Evolutionary conservation across 2,113 vertebrate species (phyloP).

Genomic region (Boulengeromyrus knoepffleri): DNA sequence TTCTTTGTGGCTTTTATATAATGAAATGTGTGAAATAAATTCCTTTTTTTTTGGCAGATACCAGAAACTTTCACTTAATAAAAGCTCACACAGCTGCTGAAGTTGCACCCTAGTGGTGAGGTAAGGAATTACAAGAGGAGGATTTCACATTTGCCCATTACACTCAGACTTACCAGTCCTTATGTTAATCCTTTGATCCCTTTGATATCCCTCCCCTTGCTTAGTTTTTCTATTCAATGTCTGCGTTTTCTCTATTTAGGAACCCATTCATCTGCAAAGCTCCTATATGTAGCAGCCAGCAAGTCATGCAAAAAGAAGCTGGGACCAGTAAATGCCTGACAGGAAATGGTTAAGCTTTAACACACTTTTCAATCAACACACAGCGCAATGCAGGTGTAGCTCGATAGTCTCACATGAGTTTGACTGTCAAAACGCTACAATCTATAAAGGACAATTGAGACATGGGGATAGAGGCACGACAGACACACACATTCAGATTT

Average conservation of each 20-base stretch:
- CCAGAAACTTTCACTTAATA: neutral
- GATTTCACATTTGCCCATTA: neutral
- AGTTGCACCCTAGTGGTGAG: neutral
- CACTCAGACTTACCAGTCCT: neutral
- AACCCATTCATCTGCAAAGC: neutral
- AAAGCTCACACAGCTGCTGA: neutral
- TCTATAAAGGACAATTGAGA: slow-evolving; percentile 9
- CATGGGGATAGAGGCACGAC: slow-evolving; percentile 16
- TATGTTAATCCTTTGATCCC: neutral
- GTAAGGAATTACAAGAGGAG: neutral
- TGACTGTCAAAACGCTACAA: neutral
- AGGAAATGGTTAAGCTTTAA: neutral
- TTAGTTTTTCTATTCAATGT: neutral
- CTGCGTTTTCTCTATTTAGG: neutral
- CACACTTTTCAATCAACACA: neutral
- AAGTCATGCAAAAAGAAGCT: neutral
- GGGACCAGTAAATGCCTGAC: neutral
- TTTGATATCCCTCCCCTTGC: neutral
- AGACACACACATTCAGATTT: slow-evolving; percentile 27
- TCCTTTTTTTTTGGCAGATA: neutral
- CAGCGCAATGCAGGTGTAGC: neutral
- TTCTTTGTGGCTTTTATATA: neutral
- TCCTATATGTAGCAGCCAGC: neutral
- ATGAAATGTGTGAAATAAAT: neutral
- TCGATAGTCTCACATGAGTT: neutral